These are phyloP conservation scores for Microctenopoma stevenorrisi DNA, from an alignment of 2,797 vertebrate genomes.

Conservation along the genomic window DNA sequence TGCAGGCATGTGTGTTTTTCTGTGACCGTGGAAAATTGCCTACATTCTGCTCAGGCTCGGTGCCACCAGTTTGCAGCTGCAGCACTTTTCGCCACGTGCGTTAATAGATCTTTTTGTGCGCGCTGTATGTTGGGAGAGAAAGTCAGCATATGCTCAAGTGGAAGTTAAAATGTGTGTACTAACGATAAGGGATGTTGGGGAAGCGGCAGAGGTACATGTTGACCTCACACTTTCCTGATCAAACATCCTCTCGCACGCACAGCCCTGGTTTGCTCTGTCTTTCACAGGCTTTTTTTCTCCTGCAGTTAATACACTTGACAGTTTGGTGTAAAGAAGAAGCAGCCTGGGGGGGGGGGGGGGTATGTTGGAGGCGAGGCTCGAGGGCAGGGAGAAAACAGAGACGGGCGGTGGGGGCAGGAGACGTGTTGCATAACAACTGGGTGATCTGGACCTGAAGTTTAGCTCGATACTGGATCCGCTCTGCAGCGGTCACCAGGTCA, in stretches of 20 bases:
- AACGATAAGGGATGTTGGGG: background rate
- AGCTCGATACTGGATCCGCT: constrained; percentile 41
- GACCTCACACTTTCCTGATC: constrained; percentile 43
- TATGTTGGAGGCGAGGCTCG: constrained; percentile 12
- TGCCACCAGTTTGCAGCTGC: constrained; percentile 57
- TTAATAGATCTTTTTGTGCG: background rate
- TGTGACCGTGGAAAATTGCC: constrained; percentile 45
- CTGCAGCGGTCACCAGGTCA: constrained; percentile 11
- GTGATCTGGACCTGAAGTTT: constrained; percentile 42
- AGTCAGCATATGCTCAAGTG: background rate
- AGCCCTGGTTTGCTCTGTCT: constrained; percentile 7
- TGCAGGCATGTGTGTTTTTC: constrained; percentile 20
- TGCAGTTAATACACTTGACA: constrained; percentile 60
- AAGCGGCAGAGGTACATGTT: background rate
- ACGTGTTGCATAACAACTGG: constrained; percentile 56
- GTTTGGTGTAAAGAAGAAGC: constrained; percentile 59
- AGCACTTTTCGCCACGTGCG: constrained; percentile 13
- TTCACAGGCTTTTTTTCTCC: constrained; percentile 21
- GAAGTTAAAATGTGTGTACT: background rate
- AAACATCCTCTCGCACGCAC: constrained; percentile 57
- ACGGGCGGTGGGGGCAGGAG: constrained; percentile 13
- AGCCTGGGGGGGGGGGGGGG: background rate
- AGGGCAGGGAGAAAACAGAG: constrained; percentile 43
- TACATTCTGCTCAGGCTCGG: constrained; percentile 28
- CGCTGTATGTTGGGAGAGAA: background rate